These are phyloP conservation scores for Rhamnusium bicolor DNA, from an alignment of 2,888 invertebrate species.

Conservation along the genomic window DNA sequence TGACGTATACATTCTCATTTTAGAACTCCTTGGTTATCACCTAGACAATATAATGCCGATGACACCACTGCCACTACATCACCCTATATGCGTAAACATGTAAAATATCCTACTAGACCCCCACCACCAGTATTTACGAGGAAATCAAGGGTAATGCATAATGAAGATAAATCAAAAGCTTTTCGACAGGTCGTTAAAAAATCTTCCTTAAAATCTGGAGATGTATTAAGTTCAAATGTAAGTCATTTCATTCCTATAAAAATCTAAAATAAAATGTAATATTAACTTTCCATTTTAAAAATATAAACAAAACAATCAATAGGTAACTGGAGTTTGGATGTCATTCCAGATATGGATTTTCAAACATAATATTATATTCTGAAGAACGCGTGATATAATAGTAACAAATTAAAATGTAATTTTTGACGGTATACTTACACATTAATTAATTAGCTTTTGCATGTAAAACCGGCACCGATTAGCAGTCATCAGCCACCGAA, in stretches of 20 bases:
- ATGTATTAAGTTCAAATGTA: constrained; percentile 42
- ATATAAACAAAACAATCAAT: too few species aligned
- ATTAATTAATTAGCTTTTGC: too few species aligned
- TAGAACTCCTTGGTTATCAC: background rate
- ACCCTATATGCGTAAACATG: background rate
- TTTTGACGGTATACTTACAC: too few species aligned
- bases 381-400: too few species aligned
- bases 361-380: too few species aligned
- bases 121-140: constrained; percentile 55
- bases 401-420: too few species aligned
- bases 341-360: too few species aligned
- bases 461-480: too few species aligned
- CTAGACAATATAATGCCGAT: background rate
- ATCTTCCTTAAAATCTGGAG: constrained; percentile 45
- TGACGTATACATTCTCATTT: background rate
- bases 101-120: background rate
- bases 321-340: too few species aligned
- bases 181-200: constrained; percentile 53
- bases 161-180: constrained; percentile 59
- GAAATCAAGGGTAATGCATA: constrained; percentile 63
- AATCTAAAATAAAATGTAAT: background rate
- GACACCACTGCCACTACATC: background rate
- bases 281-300: too few species aligned
- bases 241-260: constrained; percentile 17
- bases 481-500: too few species aligned